phyloP scores from a whole-genome alignment of 2,113 vertebrate genomes.

The Nibea coibor region DNA sequence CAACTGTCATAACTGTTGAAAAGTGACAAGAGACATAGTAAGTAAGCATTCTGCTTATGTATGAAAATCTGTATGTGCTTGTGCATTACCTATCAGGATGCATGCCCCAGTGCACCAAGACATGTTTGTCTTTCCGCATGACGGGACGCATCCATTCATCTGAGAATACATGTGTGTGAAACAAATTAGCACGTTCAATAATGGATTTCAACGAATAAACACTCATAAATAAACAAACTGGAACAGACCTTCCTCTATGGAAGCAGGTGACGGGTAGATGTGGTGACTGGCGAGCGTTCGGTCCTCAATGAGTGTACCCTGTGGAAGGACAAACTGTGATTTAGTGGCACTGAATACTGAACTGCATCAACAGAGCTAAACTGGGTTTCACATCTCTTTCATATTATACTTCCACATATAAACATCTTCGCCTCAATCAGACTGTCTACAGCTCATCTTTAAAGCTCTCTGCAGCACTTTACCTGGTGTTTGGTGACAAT shows the following conservation, averaged over 20 bases:
- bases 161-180: slow-evolving; percentile 70
- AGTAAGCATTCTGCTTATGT: not conserved
- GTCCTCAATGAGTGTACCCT: slow-evolving; percentile 94
- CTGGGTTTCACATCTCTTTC: not conserved
- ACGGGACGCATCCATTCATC: slow-evolving; percentile 97
- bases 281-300: slow-evolving; percentile 92
- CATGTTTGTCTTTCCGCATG: slow-evolving; percentile 91
- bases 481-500: slow-evolving; percentile 96
- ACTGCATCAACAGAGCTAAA: not conserved
- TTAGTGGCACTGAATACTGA: slow-evolving; percentile 10
- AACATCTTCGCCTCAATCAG: not conserved
- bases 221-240: not conserved
- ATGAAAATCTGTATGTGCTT: not conserved
- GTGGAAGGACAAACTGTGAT: slow-evolving; percentile 28
- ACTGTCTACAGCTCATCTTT: not conserved
- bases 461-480: slow-evolving; percentile 19
- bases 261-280: slow-evolving; percentile 87
- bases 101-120: slow-evolving; percentile 96
- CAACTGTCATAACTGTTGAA: slow-evolving; percentile 92
- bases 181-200: not conserved
- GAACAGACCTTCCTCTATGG: slow-evolving; percentile 90
- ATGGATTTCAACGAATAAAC: not conserved
- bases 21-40: not conserved
- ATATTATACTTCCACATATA: not conserved
- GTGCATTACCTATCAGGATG: slow-evolving; percentile 85